These are phyloP conservation scores for Chelon auratus DNA, from an alignment of 2,797 vertebrate species.

Conservation along the genomic window DNA sequence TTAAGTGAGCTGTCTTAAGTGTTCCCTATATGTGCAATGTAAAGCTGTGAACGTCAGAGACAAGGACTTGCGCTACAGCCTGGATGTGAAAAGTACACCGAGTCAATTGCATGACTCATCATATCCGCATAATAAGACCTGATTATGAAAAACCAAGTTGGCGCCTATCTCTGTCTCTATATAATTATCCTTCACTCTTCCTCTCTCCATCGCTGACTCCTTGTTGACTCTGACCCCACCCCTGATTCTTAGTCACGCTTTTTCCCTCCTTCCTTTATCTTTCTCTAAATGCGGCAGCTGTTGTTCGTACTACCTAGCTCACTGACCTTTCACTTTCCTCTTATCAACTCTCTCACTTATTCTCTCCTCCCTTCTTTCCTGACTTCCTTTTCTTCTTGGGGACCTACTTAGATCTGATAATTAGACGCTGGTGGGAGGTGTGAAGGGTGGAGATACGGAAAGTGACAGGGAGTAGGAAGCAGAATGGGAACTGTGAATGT, in stretches of 20 bases:
- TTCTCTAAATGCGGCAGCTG: slow-evolving; percentile 23
- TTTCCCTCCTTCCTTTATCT: slow-evolving; percentile 42
- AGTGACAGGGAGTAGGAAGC: slow-evolving; percentile 74
- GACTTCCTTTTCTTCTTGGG: slow-evolving; percentile 63
- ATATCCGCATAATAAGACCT: slow-evolving; percentile 38
- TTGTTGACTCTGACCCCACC: slow-evolving; percentile 57
- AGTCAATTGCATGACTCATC: slow-evolving; percentile 59
- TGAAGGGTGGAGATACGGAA: slow-evolving; percentile 70
- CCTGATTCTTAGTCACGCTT: slow-evolving; percentile 28
- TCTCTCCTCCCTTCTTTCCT: slow-evolving; percentile 33
- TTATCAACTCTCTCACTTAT: slow-evolving; percentile 44
- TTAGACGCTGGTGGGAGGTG: slow-evolving; percentile 78
- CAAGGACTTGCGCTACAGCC: slow-evolving; percentile 25
- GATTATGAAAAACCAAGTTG: slow-evolving; percentile 51
- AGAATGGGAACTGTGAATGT: slow-evolving; percentile 73
- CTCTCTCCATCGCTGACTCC: slow-evolving; percentile 42
- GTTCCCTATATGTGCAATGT: background rate
- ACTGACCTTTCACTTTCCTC: slow-evolving; percentile 58
- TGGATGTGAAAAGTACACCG: slow-evolving; percentile 27
- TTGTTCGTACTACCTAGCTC: slow-evolving; percentile 30
- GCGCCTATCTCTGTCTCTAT: background rate
- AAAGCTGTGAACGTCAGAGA: slow-evolving; percentile 17
- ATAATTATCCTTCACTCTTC: slow-evolving; percentile 44
- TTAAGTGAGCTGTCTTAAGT: background rate
- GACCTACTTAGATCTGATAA: slow-evolving; percentile 79